phyloP scores from a whole-genome alignment of 2,113 vertebrate genomes.

The Anser brachyrhynchus region DNA sequence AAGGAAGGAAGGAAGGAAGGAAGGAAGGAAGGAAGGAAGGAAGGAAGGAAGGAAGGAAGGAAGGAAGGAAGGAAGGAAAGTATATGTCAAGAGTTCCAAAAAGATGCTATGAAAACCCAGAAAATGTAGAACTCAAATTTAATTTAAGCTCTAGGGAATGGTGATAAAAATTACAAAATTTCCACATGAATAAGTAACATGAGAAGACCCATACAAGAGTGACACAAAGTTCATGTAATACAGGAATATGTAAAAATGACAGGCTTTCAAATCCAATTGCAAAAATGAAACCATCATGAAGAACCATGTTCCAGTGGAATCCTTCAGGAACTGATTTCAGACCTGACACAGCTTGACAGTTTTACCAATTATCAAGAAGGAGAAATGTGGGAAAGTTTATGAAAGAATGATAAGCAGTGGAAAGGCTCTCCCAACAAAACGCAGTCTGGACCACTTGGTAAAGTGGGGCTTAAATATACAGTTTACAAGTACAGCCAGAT shows the following conservation, averaged over 20 bases:
- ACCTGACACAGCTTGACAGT: background rate
- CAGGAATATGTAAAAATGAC: background rate
- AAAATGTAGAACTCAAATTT: background rate
- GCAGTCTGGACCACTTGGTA: background rate
- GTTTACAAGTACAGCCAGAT: background rate
- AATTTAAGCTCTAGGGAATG: background rate
- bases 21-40: no score
- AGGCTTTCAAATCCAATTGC: background rate
- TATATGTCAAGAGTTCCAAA: background rate
- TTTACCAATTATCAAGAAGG: background rate
- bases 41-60: no score
- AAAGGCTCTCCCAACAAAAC: background rate
- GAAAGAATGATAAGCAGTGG: background rate
- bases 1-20: no score
- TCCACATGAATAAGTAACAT: background rate
- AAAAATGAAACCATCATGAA: background rate
- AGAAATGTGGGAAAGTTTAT: background rate
- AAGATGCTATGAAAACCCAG: background rate
- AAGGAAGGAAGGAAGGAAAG: no score
- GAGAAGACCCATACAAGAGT: background rate
- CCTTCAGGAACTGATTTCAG: background rate
- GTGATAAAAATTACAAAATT: background rate
- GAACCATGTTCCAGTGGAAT: background rate
- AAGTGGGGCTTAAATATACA: background rate
- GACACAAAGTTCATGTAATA: background rate